These are phyloP conservation scores for Spizaetus ornatus DNA, from an alignment of 2,113 vertebrate genomes.

Conservation along the genomic window DNA sequence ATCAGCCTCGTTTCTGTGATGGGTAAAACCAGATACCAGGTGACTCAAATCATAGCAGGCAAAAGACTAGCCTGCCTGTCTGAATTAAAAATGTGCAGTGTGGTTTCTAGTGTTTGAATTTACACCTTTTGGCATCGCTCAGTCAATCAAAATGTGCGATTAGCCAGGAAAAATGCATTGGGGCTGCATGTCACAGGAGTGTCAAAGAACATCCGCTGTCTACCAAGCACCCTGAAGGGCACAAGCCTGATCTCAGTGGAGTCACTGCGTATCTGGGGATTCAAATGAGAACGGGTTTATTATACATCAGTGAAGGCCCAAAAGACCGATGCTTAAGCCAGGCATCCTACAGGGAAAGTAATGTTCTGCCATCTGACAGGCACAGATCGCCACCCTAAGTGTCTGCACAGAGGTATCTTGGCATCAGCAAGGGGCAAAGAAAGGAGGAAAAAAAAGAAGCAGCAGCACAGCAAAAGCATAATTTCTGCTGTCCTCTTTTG, in stretches of 20 bases:
- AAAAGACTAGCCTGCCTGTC: neutral
- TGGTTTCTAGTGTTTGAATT: neutral
- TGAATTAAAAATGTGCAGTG: neutral
- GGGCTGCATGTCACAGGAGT: neutral
- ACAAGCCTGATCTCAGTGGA: neutral
- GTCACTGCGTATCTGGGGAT: neutral
- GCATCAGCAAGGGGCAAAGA: neutral
- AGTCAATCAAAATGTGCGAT: neutral
- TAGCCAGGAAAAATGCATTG: neutral
- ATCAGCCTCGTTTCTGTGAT: neutral
- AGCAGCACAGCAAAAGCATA: neutral
- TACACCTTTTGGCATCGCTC: neutral
- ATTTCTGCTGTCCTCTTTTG: neutral
- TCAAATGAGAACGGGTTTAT: neutral
- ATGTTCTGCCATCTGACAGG: neutral
- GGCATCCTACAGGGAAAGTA: neutral
- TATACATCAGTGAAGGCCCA: accelerated
- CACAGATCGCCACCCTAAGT: neutral
- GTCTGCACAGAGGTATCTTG: neutral
- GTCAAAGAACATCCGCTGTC: neutral
- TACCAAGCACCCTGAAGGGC: neutral
- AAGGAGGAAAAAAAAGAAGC: neutral
- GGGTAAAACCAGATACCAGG: neutral
- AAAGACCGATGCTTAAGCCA: neutral
- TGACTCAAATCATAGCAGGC: neutral